A percentile compares a stretch with the other conserved stretches of the same genome.
phyloP scores from a whole-genome alignment of 2,113 vertebrate species.

The Octodon degus region DNA sequence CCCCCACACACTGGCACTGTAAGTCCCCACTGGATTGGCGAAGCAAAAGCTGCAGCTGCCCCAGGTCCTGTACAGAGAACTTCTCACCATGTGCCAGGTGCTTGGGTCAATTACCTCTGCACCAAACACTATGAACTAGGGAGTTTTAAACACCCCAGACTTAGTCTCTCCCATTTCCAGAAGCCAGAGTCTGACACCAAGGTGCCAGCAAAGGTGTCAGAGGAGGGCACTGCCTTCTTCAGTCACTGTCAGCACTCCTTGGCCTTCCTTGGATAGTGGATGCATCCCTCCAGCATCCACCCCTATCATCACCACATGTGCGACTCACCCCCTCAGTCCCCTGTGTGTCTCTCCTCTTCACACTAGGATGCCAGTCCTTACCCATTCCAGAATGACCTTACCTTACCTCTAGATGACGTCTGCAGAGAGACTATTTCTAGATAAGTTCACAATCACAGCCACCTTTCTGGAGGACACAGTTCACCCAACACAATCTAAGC shows the following conservation, averaged over 20 bases:
- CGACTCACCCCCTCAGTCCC: neutral
- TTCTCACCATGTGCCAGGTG: neutral
- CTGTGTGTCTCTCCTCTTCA: neutral
- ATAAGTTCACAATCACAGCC: neutral
- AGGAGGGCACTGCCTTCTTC: neutral
- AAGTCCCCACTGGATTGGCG: neutral
- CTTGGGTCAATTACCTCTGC: neutral
- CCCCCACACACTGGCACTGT: neutral
- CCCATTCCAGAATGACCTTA: neutral
- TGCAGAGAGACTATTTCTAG: neutral
- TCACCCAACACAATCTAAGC: neutral
- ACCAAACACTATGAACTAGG: neutral
- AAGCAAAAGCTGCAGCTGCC: neutral
- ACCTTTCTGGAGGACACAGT: neutral
- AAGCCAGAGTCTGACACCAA: neutral
- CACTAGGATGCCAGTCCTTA: neutral
- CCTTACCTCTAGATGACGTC: neutral
- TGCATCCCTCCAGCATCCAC: neutral
- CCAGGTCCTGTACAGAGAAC: neutral
- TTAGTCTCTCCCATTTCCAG: neutral
- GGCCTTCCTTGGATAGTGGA: neutral
- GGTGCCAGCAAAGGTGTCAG: no score
- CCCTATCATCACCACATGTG: accelerated
- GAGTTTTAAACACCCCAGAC: neutral
- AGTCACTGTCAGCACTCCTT: no score